Evolutionary conservation across 2,888 invertebrate genomes (phyloP).

Genomic region (Tubiluchus corallicola): DNA sequence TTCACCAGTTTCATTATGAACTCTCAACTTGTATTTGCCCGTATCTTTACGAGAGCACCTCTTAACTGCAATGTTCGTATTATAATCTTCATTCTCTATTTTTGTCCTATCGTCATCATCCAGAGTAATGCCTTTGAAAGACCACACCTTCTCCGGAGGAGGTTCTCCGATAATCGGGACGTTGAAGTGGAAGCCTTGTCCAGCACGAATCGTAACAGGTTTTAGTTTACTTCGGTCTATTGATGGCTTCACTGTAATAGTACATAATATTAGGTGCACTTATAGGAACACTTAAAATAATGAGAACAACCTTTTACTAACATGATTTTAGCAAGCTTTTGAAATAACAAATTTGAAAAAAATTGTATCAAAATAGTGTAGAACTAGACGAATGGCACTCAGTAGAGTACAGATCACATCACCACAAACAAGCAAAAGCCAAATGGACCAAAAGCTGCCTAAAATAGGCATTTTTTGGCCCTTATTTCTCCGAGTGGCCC

Average conservation of each 20-base stretch:
- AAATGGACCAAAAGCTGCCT: no score
- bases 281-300: no score
- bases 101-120: slow-evolving; percentile 35
- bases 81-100: slow-evolving; percentile 76
- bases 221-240: slow-evolving; percentile 79
- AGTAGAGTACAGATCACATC: no score
- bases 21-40: slow-evolving; percentile 70
- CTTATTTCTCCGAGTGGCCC: no score
- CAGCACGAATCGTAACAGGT: slow-evolving; percentile 64
- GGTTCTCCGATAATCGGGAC: slow-evolving; percentile 83
- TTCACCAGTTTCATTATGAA: slow-evolving; percentile 72
- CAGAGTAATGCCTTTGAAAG: background rate
- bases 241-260: slow-evolving; percentile 61
- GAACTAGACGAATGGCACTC: no score
- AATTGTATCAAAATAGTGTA: no score
- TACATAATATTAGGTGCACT: no score
- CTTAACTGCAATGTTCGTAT: slow-evolving; percentile 52
- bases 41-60: slow-evolving; percentile 42
- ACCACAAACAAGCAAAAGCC: no score
- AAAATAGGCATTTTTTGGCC: no score
- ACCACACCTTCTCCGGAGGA: slow-evolving; percentile 35
- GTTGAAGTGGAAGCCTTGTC: slow-evolving; percentile 66
- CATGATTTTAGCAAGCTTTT: no score
- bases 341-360: no score
- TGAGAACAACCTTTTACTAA: no score